phyloP scores from a whole-genome alignment of 1,140 invertebrate species.

The Drosophila auraria region DNA sequence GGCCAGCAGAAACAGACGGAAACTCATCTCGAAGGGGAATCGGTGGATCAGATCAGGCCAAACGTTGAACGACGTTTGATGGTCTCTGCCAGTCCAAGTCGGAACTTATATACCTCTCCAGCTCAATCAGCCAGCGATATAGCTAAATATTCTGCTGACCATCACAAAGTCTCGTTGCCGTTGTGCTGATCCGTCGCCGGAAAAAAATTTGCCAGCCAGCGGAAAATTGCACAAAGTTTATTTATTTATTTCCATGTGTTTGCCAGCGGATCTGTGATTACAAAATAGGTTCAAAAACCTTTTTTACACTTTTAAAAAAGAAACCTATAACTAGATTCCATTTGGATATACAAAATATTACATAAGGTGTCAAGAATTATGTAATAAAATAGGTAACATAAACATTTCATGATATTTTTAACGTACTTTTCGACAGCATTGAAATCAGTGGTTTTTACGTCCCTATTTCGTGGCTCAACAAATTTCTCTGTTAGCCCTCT shows the following conservation, averaged over 20 bases:
- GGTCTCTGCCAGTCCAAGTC: not conserved
- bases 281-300: slow-evolving; percentile 36
- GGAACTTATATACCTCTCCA: slow-evolving; percentile 54
- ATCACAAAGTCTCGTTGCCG: slow-evolving; percentile 9
- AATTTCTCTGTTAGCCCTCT: no score
- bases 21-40: slow-evolving; percentile 50
- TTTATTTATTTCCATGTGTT: slow-evolving; percentile 8
- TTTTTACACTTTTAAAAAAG: slow-evolving; percentile 2
- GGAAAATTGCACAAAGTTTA: slow-evolving; percentile 26
- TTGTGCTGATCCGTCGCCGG: slow-evolving; percentile 24
- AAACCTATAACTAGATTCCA: not conserved
- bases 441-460: no score
- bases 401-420: no score
- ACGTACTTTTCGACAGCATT: no score
- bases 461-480: no score
- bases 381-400: no score
- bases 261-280: slow-evolving; percentile 29
- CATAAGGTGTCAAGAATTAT: not conserved
- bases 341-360: no score
- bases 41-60: slow-evolving; percentile 53
- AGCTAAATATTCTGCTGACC: slow-evolving; percentile 38
- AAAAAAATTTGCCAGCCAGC: slow-evolving; percentile 21
- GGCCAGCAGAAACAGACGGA: slow-evolving; percentile 67
- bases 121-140: not conserved
- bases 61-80: slow-evolving; percentile 73